Evolutionary conservation across 2,797 vertebrate genomes (phyloP).

Genomic region (Chelidonichthys spinosus): DNA sequence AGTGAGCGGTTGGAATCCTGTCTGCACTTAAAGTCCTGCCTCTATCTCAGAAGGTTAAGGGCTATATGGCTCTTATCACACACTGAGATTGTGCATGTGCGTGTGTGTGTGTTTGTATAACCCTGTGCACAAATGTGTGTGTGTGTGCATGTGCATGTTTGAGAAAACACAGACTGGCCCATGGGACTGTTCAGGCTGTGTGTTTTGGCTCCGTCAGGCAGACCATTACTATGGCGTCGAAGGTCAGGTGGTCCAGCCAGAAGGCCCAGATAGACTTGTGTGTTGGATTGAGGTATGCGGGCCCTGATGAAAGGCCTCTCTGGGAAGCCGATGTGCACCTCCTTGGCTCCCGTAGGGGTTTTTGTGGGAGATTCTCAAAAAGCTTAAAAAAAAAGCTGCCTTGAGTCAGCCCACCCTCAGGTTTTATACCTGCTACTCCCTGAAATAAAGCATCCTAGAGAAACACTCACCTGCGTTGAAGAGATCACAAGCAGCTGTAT

Average conservation of each 20-base stretch:
- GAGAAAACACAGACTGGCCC: conserved; percentile 76
- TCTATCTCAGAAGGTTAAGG: conserved; percentile 65
- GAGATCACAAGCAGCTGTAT: conserved; percentile 41
- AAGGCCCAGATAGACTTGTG: conserved; percentile 56
- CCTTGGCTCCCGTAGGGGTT: conserved; percentile 21
- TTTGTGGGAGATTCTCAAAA: conserved; percentile 32
- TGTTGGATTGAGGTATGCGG: conserved; percentile 44
- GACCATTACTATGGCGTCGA: conserved; percentile 65
- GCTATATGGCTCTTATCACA: conserved; percentile 65
- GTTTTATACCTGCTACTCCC: conserved; percentile 7
- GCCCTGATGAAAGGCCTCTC: conserved; percentile 53
- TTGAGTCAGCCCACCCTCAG: conserved; percentile 21
- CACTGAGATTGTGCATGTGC: conserved; percentile 43
- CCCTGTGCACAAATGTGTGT: conserved; percentile 38
- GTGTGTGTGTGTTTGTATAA: conserved; percentile 55
- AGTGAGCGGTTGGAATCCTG: conserved; percentile 54
- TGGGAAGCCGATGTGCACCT: conserved; percentile 38
- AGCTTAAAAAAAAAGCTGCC: neutral
- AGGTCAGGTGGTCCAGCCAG: conserved; percentile 69
- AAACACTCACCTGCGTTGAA: conserved; percentile 28
- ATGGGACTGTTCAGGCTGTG: conserved; percentile 65
- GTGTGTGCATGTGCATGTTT: conserved; percentile 53
- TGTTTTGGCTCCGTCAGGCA: conserved; percentile 76
- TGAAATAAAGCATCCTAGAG: conserved; percentile 27
- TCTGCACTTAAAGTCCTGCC: conserved; percentile 57